Conservation (phyloP, 37 sponge, comb jelly and placozoan genomes). For the Cladorhizidae sp. region DNA sequence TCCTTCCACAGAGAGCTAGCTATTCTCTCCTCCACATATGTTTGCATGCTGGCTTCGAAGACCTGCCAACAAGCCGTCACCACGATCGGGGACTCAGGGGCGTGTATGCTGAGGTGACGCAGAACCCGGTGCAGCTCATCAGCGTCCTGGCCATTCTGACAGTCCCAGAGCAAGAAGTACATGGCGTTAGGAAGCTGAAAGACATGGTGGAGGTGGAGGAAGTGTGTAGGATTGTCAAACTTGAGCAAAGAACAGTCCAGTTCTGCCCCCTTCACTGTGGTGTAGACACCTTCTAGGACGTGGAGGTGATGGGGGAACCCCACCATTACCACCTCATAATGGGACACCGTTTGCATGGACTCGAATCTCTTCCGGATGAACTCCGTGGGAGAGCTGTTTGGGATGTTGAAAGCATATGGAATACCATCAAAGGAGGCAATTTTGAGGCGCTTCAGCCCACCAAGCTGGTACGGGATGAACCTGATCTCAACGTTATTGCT, state of each 20-base stretch:
- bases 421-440: constrained; percentile 35
- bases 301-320: neutral
- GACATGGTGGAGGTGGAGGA: constrained; percentile 38
- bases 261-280: neutral
- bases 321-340: constrained; percentile 47
- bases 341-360: constrained; percentile 39
- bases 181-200: constrained; percentile 39
- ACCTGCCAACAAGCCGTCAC: constrained; percentile 45
- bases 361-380: constrained; percentile 34
- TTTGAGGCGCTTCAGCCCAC: constrained; percentile 25
- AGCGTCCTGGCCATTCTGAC: constrained; percentile 21
- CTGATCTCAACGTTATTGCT: constrained; percentile 43
- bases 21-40: neutral
- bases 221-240: constrained; percentile 22
- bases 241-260: constrained; percentile 20
- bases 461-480: constrained; percentile 47
- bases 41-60: neutral
- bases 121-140: constrained; percentile 37
- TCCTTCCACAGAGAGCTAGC: constrained; percentile 47
- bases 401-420: constrained; percentile 34
- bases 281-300: neutral
- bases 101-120: constrained; percentile 33
- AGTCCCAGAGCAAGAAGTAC: constrained; percentile 61
- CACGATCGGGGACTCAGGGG: constrained; percentile 22
- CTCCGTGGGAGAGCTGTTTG: constrained; percentile 16